phyloP scores from a whole-genome alignment of 2,797 vertebrate species.

The Molossus alvarezi region DNA sequence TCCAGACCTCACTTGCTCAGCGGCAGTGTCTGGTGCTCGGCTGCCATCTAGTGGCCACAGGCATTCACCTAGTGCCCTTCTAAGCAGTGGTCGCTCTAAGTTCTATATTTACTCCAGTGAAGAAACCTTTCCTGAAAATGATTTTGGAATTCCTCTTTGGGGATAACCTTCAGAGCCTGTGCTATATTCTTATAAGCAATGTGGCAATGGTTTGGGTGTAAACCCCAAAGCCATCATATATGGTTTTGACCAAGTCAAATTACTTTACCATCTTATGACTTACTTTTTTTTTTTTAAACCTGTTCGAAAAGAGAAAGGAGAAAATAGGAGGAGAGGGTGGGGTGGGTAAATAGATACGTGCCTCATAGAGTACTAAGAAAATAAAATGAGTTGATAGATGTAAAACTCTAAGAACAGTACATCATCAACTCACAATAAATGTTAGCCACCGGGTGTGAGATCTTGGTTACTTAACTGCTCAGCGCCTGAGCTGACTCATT shows the following conservation, averaged over 20 bases:
- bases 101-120: background rate
- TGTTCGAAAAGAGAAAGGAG: background rate
- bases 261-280: background rate
- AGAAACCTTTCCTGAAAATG: background rate
- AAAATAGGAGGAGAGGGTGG: background rate
- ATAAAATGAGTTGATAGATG: background rate
- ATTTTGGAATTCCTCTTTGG: background rate
- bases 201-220: background rate
- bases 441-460: background rate
- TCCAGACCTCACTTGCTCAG: rapidly evolving
- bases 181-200: background rate
- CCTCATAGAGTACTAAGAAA: background rate
- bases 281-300: background rate
- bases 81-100: background rate
- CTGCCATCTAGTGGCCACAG: slow-evolving; percentile 64
- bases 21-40: background rate
- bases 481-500: slow-evolving; percentile 4
- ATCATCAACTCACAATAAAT: background rate
- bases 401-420: background rate
- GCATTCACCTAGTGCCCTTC: background rate
- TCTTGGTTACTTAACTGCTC: background rate
- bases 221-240: background rate
- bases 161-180: background rate
- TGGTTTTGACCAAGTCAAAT: background rate
- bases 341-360: background rate